phyloP scores from a whole-genome alignment of 2,888 invertebrate genomes.

The Yponomeuta plumbellus region DNA sequence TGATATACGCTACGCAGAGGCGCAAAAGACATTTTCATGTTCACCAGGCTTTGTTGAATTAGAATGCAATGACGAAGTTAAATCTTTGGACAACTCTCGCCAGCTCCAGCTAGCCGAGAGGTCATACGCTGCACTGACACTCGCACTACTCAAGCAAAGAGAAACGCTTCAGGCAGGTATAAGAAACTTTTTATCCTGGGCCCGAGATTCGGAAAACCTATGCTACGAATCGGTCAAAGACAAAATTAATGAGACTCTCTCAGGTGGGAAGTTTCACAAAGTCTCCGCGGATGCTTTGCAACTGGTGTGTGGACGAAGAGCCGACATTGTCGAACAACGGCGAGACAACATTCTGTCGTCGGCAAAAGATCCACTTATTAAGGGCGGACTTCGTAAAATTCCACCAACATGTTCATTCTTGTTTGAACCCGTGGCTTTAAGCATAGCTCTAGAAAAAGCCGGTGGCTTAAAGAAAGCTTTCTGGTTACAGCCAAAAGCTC shows the following conservation, averaged over 20 bases:
- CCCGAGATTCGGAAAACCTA: background rate
- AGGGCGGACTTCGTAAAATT: slow-evolving; percentile 2
- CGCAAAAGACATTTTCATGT: no score
- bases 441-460: background rate
- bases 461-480: background rate
- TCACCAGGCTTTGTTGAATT: no score
- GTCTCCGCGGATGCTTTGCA: slow-evolving; percentile 5
- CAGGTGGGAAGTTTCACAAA: background rate
- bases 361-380: background rate
- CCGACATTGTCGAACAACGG: slow-evolving; percentile 6
- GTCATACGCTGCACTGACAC: background rate
- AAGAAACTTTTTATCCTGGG: background rate
- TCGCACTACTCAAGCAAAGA: background rate
- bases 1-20: no score
- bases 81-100: no score
- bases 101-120: background rate
- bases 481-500: background rate
- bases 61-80: no score
- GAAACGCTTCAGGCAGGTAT: background rate
- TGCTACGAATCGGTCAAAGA: background rate
- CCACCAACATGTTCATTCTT: slow-evolving; percentile 3
- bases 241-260: background rate
- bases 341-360: background rate
- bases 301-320: slow-evolving; percentile 10
- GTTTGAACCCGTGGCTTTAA: slow-evolving; percentile 1